Evolutionary conservation across 2,797 vertebrate genomes (phyloP), one percentile per base, ranked within the genome.

Genomic region (Heliangelus exortis): DNA sequence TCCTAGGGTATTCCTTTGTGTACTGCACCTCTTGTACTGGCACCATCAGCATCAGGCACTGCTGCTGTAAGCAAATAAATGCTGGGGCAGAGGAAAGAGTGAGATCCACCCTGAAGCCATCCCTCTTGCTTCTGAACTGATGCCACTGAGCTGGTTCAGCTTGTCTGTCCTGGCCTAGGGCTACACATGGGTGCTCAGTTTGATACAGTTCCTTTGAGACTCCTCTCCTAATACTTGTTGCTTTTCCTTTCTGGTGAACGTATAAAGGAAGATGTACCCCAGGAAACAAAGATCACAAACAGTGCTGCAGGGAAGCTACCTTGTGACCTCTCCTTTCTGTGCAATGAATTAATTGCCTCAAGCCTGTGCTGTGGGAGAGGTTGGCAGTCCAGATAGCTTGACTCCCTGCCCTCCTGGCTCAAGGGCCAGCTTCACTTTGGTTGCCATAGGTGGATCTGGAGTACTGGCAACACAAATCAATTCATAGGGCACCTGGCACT

Each of bases 391-490:
- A 12, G 39, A 14, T 58, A 48, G 15, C 71, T 75, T 39, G 45
- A 29, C 20, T 74, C 14, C 45, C 31, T 54, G 33, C 22, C 33
- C 31, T 77, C 14, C 9, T 22, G 16, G 57, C 20, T 19, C 28
- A 45, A 57, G 80, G 50, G 80, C 51, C 23, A 39, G 20, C 62
- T 62, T 69, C 6, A 1, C 18, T 36, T 58, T 13, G 48, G 53
- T 26, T 48, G 65, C 31, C 3, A 1, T 50, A 13, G 0, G 0
- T 66, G 33, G 53, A 77, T 72, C 15, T 3, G 4, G 33, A 66
- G 18, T 7, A 6, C 53, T 87, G 59, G 31, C 78, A 45, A 13
- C 29, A 43, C 43, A 61, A 39, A 22, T 78, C n/a, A 67, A 31
- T 66, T 72, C 7, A 2, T 3, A 10, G 43, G 15, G 43, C 48